These are phyloP conservation scores for Numenius arquata DNA, from an alignment of 2,113 vertebrate species.

Conservation along the genomic window DNA sequence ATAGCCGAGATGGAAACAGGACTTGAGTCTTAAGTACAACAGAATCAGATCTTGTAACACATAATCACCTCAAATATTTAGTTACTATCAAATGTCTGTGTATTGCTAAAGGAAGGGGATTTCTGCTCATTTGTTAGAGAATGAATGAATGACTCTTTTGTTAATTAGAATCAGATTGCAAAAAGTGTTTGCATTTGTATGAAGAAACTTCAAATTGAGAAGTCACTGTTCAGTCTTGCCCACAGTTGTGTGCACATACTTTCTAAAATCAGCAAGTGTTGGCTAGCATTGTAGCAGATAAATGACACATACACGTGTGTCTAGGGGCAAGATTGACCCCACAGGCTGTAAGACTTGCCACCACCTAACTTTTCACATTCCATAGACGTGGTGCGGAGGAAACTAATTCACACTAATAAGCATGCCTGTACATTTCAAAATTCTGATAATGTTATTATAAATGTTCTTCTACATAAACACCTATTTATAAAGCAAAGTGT, in stretches of 20 bases:
- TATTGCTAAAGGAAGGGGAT: conserved; percentile 53
- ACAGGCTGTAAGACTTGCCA: background rate
- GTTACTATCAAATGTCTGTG: conserved; percentile 33
- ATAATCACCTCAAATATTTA: conserved; percentile 21
- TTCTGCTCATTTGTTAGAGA: conserved; percentile 49
- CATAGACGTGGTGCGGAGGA: background rate
- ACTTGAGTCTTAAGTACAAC: background rate
- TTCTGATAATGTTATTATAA: background rate
- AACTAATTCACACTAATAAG: background rate
- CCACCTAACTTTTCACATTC: background rate
- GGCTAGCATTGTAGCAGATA: background rate
- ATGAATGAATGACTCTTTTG: conserved; percentile 46
- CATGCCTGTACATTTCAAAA: background rate
- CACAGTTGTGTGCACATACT: conserved; percentile 19
- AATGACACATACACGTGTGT: background rate
- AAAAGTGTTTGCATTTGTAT: conserved; percentile 56
- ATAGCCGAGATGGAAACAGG: background rate
- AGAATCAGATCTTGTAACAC: conserved; percentile 32
- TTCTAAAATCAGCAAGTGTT: conserved; percentile 45
- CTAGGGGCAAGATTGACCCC: conserved; percentile 1
- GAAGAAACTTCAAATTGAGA: conserved; percentile 39
- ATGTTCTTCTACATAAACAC: background rate
- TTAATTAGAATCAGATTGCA: conserved; percentile 62
- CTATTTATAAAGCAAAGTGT: background rate
- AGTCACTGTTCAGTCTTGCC: conserved; percentile 55